Evolutionary conservation across 2,888 invertebrate genomes (phyloP).

Genomic region (Ormyrus rosae): DNA sequence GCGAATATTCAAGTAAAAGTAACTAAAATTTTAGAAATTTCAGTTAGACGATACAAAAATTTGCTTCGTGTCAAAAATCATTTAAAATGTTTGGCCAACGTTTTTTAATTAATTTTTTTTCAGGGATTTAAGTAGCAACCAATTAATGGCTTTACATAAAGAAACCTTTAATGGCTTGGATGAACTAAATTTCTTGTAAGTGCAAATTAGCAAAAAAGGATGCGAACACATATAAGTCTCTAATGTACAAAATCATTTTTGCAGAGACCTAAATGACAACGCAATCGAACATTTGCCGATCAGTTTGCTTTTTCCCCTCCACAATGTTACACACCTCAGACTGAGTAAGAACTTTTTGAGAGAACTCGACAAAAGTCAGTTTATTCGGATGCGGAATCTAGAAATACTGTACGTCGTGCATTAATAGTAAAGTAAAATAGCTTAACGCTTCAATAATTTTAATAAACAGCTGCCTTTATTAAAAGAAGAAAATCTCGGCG

Average conservation of each 20-base stretch:
- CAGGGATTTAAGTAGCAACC: constrained; percentile 84
- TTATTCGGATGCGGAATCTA: constrained; percentile 68
- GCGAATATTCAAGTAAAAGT: too few relatives aligned
- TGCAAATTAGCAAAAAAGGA: constrained; percentile 49
- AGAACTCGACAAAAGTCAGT: constrained; percentile 69
- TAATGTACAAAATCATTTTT: constrained; percentile 49
- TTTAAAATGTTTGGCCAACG: too few relatives aligned
- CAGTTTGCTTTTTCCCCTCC: constrained; percentile 69
- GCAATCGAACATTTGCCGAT: constrained; percentile 70
- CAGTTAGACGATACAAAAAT: not conserved
- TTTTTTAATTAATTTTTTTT: too few relatives aligned
- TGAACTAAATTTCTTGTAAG: constrained; percentile 78
- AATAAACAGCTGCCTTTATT: too few relatives aligned
- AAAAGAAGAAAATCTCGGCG: not conserved
- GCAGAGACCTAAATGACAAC: constrained; percentile 71
- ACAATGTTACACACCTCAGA: constrained; percentile 67
- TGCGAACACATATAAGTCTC: not conserved
- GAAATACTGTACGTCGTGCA: constrained; percentile 68
- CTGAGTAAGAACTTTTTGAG: constrained; percentile 69
- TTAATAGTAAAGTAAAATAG: not conserved
- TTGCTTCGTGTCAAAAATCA: too few relatives aligned
- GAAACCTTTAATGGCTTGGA: constrained; percentile 82
- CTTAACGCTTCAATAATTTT: not conserved
- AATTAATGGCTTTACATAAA: constrained; percentile 82
- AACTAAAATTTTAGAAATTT: not conserved